Evolutionary conservation across 2,888 invertebrate species (phyloP).

Genomic region (Steromphala cineraria): DNA sequence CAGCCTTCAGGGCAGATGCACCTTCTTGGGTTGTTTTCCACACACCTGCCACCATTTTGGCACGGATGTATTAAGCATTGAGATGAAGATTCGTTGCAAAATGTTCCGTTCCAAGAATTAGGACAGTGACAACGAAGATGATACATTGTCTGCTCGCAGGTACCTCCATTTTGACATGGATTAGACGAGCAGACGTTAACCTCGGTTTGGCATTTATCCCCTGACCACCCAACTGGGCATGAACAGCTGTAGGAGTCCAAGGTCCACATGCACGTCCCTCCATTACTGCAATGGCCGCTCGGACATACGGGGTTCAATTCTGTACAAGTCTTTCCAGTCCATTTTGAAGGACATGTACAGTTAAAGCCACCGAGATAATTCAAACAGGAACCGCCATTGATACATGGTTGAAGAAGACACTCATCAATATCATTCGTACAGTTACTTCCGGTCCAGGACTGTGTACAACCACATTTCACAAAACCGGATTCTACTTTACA

Average conservation of each 20-base stretch:
- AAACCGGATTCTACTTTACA: background rate
- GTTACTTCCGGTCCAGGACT: constrained; percentile 86
- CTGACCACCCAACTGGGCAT: constrained; percentile 31
- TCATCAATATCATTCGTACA: constrained; percentile 88
- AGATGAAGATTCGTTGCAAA: background rate
- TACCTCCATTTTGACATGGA: constrained; percentile 16
- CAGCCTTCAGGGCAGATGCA: constrained; percentile 20
- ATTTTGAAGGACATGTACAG: background rate
- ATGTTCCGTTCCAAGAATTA: background rate
- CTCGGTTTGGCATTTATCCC: background rate
- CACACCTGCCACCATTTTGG: constrained; percentile 24
- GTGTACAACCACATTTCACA: constrained; percentile 32
- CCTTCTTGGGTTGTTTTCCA: background rate
- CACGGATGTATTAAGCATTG: background rate
- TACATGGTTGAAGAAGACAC: constrained; percentile 85
- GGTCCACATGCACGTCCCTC: background rate
- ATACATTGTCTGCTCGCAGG: background rate
- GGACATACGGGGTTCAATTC: background rate
- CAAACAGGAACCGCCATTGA: constrained; percentile 34
- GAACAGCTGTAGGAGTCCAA: constrained; percentile 18
- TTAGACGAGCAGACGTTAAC: constrained; percentile 20
- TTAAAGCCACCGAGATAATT: constrained; percentile 31
- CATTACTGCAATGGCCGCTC: background rate
- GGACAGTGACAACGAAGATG: background rate
- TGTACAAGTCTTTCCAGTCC: background rate